phyloP scores from a whole-genome alignment of 1,140 invertebrate genomes.

The Anastrepha ludens region DNA sequence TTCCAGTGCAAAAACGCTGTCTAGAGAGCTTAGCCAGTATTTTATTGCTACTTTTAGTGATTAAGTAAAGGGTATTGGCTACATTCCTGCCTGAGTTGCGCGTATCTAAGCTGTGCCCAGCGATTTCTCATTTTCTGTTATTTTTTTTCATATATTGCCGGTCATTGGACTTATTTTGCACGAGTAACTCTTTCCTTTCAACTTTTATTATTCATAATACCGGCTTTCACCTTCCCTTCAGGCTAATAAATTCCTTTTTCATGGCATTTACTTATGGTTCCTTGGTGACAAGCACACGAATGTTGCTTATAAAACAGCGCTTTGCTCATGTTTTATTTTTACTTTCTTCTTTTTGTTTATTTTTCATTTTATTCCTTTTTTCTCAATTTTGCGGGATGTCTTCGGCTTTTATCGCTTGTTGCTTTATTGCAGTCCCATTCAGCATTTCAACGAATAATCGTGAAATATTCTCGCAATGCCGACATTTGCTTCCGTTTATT shows the following conservation, averaged over 20 bases:
- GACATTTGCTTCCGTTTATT: not conserved
- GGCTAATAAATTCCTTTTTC: too few species aligned
- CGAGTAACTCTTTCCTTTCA: not conserved
- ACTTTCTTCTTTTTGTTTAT: not conserved
- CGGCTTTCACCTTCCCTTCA: too few species aligned
- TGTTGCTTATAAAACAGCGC: not conserved
- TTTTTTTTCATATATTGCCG: not conserved
- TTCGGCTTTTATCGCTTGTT: constrained; percentile 12
- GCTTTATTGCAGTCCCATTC: constrained; percentile 11
- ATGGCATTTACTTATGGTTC: not conserved
- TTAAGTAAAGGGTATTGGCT: not conserved
- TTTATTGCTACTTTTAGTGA: not conserved
- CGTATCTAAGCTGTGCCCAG: not conserved
- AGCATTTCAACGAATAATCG: not conserved
- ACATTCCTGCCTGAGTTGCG: not conserved
- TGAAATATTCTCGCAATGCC: constrained; percentile 1
- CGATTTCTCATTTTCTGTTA: not conserved
- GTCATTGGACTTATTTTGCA: not conserved
- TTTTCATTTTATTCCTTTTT: too few species aligned
- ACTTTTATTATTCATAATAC: not conserved
- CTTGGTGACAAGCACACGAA: not conserved
- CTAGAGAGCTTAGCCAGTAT: not conserved
- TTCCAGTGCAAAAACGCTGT: constrained; percentile 7
- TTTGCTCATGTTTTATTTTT: not conserved
- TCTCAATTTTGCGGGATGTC: not conserved